Conservation (phyloP, 2,113 vertebrate species). For the Trichechus manatus region DNA sequence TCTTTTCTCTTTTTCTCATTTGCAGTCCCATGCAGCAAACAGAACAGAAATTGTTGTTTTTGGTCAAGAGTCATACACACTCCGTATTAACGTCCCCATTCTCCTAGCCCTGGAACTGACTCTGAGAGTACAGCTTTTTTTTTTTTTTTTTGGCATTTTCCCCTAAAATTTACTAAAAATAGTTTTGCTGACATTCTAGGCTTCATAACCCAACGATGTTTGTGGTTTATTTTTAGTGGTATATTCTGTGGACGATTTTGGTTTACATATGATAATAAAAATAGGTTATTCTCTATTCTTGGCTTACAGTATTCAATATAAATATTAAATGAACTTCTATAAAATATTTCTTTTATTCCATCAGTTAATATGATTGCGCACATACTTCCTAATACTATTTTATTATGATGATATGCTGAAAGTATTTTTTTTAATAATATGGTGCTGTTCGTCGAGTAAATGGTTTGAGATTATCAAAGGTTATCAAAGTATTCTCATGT, state of each 20-base stretch:
- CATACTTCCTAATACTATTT: background rate
- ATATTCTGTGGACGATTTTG: background rate
- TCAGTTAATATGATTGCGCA: background rate
- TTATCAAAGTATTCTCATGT: no score
- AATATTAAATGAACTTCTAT: background rate
- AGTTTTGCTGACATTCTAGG: background rate
- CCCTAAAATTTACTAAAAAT: background rate
- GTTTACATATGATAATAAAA: background rate
- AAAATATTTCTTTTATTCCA: background rate
- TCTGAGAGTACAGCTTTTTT: background rate
- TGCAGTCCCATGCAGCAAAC: background rate
- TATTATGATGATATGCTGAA: background rate
- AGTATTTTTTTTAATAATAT: background rate
- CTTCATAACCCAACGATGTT: background rate
- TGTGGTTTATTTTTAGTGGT: background rate
- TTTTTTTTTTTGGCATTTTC: background rate
- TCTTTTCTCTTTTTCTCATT: background rate
- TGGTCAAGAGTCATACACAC: background rate
- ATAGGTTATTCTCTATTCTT: background rate
- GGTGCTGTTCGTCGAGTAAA: background rate
- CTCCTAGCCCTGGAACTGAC: background rate
- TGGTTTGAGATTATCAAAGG: background rate
- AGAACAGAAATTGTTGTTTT: background rate
- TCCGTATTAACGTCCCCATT: background rate
- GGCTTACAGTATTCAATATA: background rate